A percentile compares a stretch with the other conserved stretches of the same genome.
Evolutionary conservation across 1,140 invertebrate species (phyloP).

Genomic region (Anastrepha ludens): DNA sequence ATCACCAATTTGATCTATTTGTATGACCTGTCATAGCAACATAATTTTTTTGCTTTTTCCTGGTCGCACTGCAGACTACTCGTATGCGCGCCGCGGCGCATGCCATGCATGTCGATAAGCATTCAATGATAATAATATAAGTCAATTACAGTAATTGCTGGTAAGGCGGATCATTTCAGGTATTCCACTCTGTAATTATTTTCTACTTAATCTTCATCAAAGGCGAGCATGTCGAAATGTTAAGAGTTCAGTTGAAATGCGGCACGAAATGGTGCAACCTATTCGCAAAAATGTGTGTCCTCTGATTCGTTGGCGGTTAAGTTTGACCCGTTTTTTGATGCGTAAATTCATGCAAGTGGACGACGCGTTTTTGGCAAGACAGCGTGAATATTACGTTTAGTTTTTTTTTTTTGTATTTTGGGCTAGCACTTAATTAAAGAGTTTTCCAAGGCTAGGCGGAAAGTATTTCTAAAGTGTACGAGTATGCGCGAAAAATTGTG

Average conservation of each 20-base stretch:
- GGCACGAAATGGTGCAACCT: not conserved
- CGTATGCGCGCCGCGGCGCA: not conserved
- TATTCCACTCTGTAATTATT: constrained; percentile 32
- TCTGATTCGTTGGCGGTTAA: not conserved
- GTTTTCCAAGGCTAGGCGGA: too few relatives aligned
- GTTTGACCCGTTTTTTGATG: not conserved
- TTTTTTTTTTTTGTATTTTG: too few relatives aligned
- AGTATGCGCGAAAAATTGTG: too few relatives aligned
- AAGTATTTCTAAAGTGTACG: too few relatives aligned
- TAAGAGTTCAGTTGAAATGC: constrained; percentile 35
- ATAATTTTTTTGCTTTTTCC: not conserved
- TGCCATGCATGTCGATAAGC: constrained; percentile 28
- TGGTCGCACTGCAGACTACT: not conserved
- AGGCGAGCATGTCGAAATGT: constrained; percentile 49
- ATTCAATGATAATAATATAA: constrained; percentile 48
- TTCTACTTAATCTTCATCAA: constrained; percentile 48
- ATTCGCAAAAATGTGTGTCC: not conserved
- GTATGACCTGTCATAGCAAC: constrained; percentile 52
- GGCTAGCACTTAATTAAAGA: too few relatives aligned
- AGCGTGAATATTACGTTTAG: too few relatives aligned
- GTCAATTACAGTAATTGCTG: constrained; percentile 52
- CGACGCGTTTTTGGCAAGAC: too few relatives aligned
- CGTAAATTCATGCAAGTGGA: not conserved
- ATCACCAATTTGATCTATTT: constrained; percentile 42
- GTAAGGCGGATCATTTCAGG: constrained; percentile 35